Base-by-base conservation (phyloP, 1,140 invertebrate species). In the Thaumetopoea pityocampa region DNA sequence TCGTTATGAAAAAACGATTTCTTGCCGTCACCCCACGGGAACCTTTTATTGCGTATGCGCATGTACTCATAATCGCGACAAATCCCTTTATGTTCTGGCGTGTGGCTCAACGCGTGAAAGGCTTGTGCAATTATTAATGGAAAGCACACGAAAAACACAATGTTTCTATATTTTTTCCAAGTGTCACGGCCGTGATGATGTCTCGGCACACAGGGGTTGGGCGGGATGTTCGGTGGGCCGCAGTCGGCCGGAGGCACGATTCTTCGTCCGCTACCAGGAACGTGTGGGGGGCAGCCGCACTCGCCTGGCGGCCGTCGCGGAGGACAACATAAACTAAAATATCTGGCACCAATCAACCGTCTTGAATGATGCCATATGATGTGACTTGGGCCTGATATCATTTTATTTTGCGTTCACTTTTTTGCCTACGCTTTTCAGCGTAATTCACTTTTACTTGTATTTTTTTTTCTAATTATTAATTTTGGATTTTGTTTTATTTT, bases 21-120 rank as follows among this genome's bases (percentile, higher is more conserved):
- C 41, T 90, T 89, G 15, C 95, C 95, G 77, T 95, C 93, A 29
- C 94, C 93, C 95, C 95, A 97, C n/a, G 94, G 95, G 79, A 93
- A 97, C 37, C 78, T 85, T 60, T 92, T 81, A 1, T 45, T 48
- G 29, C 74, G 67, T 48, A 52, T 41, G 11, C 69, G 70, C 79
- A 84, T 84, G 32, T 69, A 84, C 37, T 84, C 79, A 36, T 72
- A 84, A 22, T 79, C 73, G 11, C 72, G 58, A 54, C 79, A 81
- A 8, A 60, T 48, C 22, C 37, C 51, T 43, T 81, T 81, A 0
- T 35, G 10, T 0, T 50, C 52, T 1, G 34, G 5, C 18, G 48
- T 9, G 18, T 71, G 67, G 11, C 53, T 41, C 3, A 60, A 36
- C 4, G 51, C 33, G 22, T 55, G 50, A 34, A 67, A 35, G 5